Evolutionary conservation across 2,113 vertebrate species (phyloP).

Genomic region (Brachionichthys hirsutus): DNA sequence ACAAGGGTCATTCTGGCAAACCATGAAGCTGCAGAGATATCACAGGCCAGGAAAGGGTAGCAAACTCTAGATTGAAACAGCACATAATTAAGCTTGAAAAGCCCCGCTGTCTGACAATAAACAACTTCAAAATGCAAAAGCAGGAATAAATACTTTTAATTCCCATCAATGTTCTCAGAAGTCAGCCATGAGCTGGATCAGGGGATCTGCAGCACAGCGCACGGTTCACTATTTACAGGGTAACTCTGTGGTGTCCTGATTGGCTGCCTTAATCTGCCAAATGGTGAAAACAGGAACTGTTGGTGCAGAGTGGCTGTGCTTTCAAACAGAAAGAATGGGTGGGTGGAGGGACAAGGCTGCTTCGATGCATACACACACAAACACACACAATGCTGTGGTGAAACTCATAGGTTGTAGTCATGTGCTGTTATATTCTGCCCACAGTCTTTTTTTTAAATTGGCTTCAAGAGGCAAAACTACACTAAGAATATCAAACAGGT

Average conservation of each 20-base stretch:
- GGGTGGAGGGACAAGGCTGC: constrained; percentile 61
- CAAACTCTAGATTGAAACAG: constrained; percentile 1
- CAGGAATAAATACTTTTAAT: neutral
- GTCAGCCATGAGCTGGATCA: constrained; percentile 19
- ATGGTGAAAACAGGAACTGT: constrained; percentile 82
- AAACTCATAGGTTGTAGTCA: constrained; percentile 47
- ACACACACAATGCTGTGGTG: constrained; percentile 48
- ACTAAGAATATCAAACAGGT: constrained; percentile 54
- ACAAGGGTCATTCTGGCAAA: constrained; percentile 25
- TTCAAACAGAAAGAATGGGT: constrained; percentile 71
- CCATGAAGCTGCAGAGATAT: constrained; percentile 16
- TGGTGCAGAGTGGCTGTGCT: constrained; percentile 75
- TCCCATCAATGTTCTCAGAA: constrained; percentile 19
- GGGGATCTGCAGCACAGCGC: constrained; percentile 23
- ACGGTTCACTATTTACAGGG: constrained; percentile 23
- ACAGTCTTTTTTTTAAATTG: constrained; percentile 72
- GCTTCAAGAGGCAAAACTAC: constrained; percentile 46
- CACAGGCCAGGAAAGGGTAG: neutral
- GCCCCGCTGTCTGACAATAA: neutral
- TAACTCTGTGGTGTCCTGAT: constrained; percentile 67
- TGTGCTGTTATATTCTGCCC: constrained; percentile 41
- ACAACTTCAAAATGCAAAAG: constrained; percentile 2
- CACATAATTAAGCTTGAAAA: neutral
- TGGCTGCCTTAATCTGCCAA: constrained; percentile 69
- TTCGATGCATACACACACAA: constrained; percentile 16